Conservation (phyloP, 1,140 invertebrate genomes). For the Sweltsa coloradensis region DNA sequence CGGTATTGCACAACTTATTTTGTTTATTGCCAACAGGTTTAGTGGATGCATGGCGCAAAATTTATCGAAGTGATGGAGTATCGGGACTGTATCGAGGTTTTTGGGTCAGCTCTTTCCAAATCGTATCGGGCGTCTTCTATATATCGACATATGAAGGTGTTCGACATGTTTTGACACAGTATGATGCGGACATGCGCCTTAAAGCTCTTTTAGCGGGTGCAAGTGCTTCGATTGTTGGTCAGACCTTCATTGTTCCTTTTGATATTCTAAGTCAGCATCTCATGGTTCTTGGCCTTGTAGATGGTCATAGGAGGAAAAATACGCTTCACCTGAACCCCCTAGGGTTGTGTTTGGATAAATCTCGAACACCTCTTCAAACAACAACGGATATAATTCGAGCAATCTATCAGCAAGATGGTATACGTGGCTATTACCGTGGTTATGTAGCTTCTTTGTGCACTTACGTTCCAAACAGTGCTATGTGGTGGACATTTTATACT, state of each 20-base stretch:
- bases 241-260: conserved; percentile 93
- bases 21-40: no score
- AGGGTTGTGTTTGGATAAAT: conserved; percentile 45
- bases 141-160: conserved; percentile 93
- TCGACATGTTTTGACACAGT: conserved; percentile 59
- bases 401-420: conserved; percentile 67
- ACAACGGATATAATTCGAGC: conserved; percentile 54
- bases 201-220: conserved; percentile 71
- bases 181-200: conserved; percentile 44
- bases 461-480: conserved; percentile 91
- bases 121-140: conserved; percentile 82
- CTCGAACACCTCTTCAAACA: conserved; percentile 47
- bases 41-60: conserved; percentile 83
- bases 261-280: conserved; percentile 94
- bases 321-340: conserved; percentile 45
- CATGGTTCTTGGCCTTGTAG: conserved; percentile 75
- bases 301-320: conserved; percentile 5
- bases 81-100: conserved; percentile 88
- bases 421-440: conserved; percentile 84
- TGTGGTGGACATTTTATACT: conserved; percentile 95
- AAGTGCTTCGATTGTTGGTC: conserved; percentile 81
- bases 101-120: conserved; percentile 82
- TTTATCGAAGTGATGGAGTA: conserved; percentile 75
- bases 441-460: conserved; percentile 83
- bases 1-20: no score